Base-by-base conservation (phyloP, 2,888 invertebrate genomes). In the Cryptophagus acutangulus region DNA sequence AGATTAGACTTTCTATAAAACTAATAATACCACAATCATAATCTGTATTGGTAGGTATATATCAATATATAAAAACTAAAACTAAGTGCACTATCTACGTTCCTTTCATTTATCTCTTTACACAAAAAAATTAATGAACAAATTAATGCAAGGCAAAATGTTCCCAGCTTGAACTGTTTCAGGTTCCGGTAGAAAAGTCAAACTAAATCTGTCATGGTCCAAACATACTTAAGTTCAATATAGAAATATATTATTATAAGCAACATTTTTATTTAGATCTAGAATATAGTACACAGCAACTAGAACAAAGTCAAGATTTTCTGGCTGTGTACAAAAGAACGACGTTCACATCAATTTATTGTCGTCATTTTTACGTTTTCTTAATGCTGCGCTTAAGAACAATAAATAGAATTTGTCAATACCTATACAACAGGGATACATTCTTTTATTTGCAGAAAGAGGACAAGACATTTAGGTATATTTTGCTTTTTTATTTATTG, bases 321-420 rank as follows among this genome's bases (percentile, higher is more conserved):
- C n/a, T n/a, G n/a, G n/a, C n/a, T n/a, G n/a, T n/a, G n/a, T n/a
- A n/a, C n/a, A n/a, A n/a, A n/a, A n/a, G n/a, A n/a, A n/a, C n/a
- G n/a, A n/a, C n/a, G n/a, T n/a, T n/a, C n/a, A n/a, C n/a, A n/a
- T n/a, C n/a, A n/a, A n/a, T n/a, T n/a, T n/a, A n/a, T n/a, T n/a
- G n/a, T n/a, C n/a, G n/a, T n/a, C n/a, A n/a, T n/a, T n/a, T n/a
- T n/a, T n/a, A n/a, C n/a, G n/a, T n/a, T n/a, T n/a, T n/a, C n/a
- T n/a, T n/a, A n/a, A 29, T 26, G 31, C 40, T 40, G 35, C 41
- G 44, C 42, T 48, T 48, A 43, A n/a, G 38, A 52, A 51, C 51
- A 55, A 50, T 46, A 48, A 57, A 54, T 55, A 58, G 57, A 57
- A 54, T 55, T 54, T 59, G n/a, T n/a, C n/a, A n/a, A n/a, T 51